Conservation (phyloP, 2,797 vertebrate genomes). For the Delichon dasypus region DNA sequence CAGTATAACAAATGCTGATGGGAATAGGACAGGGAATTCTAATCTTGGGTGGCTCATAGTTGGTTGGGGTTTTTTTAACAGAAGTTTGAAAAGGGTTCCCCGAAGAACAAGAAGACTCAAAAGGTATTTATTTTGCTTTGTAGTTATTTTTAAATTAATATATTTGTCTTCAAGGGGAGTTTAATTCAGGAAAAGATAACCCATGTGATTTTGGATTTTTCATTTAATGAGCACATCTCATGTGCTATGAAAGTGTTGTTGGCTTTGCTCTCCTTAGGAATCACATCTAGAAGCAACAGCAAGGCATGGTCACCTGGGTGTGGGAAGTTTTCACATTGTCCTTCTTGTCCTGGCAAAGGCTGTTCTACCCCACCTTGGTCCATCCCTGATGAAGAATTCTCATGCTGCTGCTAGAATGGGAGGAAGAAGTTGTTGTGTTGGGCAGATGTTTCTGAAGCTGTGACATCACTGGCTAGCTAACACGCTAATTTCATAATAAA, state of each 20-base stretch:
- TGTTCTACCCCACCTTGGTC: neutral
- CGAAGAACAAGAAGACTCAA: neutral
- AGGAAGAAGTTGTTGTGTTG: neutral
- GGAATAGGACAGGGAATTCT: neutral
- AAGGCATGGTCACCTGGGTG: neutral
- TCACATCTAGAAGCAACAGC: neutral
- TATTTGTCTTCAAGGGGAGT: neutral
- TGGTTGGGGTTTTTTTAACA: neutral
- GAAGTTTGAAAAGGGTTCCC: neutral
- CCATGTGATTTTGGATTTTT: neutral
- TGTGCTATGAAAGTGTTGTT: neutral
- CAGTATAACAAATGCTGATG: neutral
- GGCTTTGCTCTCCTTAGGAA: neutral
- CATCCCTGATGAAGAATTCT: neutral
- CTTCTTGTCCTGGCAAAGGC: neutral
- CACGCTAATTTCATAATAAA: neutral
- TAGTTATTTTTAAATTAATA: neutral
- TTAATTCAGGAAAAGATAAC: neutral
- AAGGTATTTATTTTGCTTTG: neutral
- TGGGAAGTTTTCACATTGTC: neutral
- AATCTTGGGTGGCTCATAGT: neutral
- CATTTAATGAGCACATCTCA: neutral
- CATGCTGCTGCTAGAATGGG: neutral
- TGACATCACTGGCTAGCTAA: neutral
- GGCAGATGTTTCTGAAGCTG: neutral